Evolutionary conservation across 2,888 invertebrate genomes (phyloP).

Genomic region (Neuroscelio doddi): DNA sequence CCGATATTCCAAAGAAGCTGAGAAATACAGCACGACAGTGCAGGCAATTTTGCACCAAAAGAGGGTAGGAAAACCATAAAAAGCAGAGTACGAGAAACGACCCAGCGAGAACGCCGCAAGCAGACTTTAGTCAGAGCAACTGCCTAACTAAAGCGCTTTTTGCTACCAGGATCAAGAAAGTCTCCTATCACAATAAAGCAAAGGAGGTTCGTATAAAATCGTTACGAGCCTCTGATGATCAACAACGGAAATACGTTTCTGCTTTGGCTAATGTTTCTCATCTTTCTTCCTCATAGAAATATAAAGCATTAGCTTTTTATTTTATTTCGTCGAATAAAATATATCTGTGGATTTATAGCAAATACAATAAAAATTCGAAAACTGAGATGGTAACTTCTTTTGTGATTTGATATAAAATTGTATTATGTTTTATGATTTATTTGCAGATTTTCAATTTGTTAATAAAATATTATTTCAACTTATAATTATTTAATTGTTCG

Average conservation of each 20-base stretch:
- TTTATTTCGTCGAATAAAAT: slow-evolving; percentile 19
- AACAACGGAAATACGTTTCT: slow-evolving; percentile 15
- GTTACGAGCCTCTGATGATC: slow-evolving; percentile 19
- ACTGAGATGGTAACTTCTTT: too few species aligned
- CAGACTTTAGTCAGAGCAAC: too few species aligned
- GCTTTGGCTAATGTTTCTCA: slow-evolving; percentile 25
- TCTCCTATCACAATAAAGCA: slow-evolving; percentile 16
- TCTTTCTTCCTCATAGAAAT: neutral
- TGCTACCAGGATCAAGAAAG: slow-evolving; percentile 11
- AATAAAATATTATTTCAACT: too few species aligned
- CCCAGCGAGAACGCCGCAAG: slow-evolving; percentile 5
- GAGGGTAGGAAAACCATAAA: slow-evolving; percentile 7
- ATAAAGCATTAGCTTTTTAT: slow-evolving; percentile 9
- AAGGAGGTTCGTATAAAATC: slow-evolving; percentile 15
- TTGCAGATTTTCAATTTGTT: too few species aligned
- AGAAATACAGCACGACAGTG: too few species aligned
- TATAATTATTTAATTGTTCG: too few species aligned
- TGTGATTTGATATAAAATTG: too few species aligned
- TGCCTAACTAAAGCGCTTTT: slow-evolving; percentile 13
- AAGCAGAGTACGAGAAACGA: slow-evolving; percentile 12
- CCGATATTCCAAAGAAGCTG: slow-evolving; percentile 13
- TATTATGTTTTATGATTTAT: too few species aligned
- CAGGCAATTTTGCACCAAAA: slow-evolving; percentile 14
- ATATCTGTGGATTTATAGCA: neutral
- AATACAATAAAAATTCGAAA: too few species aligned